Evolutionary conservation across 2,797 vertebrate species (phyloP).

Genomic region (Crax fasciolata): DNA sequence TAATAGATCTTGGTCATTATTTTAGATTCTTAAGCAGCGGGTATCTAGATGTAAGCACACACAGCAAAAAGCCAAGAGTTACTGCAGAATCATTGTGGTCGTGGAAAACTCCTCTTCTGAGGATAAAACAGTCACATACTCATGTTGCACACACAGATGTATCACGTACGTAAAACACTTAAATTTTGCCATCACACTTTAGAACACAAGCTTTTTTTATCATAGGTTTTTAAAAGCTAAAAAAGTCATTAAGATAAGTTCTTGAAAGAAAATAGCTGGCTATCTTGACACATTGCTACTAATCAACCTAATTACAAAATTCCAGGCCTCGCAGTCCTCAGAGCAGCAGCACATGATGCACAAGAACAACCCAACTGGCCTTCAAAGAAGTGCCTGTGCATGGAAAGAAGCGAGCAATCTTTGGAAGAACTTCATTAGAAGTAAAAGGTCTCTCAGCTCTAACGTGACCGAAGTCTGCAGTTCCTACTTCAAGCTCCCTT

Average conservation of each 20-base stretch:
- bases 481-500: neutral
- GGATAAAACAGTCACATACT: neutral
- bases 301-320: neutral
- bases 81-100: neutral
- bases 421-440: neutral
- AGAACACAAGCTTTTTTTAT: neutral
- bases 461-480: neutral
- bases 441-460: neutral
- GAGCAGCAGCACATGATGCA: rapidly evolving
- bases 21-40: neutral
- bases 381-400: neutral
- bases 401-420: neutral
- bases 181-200: neutral
- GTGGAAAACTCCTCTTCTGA: neutral
- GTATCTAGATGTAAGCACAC: neutral
- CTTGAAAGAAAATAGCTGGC: conserved; percentile 15
- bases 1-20: neutral
- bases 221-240: neutral
- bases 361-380: neutral
- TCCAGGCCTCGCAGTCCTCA: neutral
- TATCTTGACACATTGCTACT: neutral
- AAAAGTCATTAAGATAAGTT: neutral
- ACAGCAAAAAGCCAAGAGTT: neutral
- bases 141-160: neutral
- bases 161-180: neutral